Base-by-base conservation (phyloP, 2,888 invertebrate genomes). In the Polylopha cassiicola region DNA sequence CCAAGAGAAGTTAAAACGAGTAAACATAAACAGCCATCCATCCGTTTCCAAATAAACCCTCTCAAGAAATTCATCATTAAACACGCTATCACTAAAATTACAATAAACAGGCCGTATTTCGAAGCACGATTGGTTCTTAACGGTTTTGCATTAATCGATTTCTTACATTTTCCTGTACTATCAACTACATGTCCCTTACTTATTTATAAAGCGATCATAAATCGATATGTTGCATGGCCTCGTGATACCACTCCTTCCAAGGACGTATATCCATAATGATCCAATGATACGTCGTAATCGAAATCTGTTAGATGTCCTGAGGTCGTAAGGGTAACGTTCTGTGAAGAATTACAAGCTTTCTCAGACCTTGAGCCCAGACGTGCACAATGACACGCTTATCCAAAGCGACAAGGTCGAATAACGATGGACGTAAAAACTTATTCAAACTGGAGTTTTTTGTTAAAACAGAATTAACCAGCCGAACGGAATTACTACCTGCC, bases 321-420 rank as follows among this genome's bases (percentile, higher is more conserved):
- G 50, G 49, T 46, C 45, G 43, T 29, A 30, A 41, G 50, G 41
- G 50, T 51, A 52, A 50, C 27, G 48, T 29, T 49, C 48, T 58
- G 39, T 33, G 39, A 58, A 52, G 55, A 48, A 39, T 49, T 50
- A 47, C 48, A 42, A 57, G 59, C 53, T 61, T 52, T 63, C 59
- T 49, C 47, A 69, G 64, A 64, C 70, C 61, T 66, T 64, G 61
- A 54, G 60, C 42, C 49, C 48, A 47, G 51, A 57, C 59, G 63
- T 61, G 43, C 42, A 42, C 45, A 47, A 46, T 41, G 50, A 44
- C 42, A 48, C 51, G 53, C 60, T 59, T 65, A 55, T 52, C 59
- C 61, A 47, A 20, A 33, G 23, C 39, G 43, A 46, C 56, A 68
- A 71, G 65, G 71, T 65, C 57, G 44, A 33, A 13, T 29, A 18